Conservation (phyloP, 2,797 vertebrate genomes). For the Syngnathus rostellatus region DNA sequence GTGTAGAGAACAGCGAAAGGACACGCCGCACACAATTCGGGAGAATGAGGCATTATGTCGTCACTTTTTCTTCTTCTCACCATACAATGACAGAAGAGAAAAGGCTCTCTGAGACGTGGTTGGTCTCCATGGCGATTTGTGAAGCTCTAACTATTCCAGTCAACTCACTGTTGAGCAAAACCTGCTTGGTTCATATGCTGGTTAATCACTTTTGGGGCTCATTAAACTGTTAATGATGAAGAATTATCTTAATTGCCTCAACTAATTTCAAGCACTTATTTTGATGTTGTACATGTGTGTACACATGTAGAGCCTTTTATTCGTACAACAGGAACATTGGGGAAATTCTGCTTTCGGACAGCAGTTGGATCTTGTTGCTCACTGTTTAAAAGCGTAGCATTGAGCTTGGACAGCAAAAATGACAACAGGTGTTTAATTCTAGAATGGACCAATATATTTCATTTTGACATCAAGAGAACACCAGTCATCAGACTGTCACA, state of each 20-base stretch:
- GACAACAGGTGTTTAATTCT: too few species aligned
- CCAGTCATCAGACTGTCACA: too few species aligned
- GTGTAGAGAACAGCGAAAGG: constrained; percentile 32
- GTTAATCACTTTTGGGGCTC: neutral
- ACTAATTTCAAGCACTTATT: constrained; percentile 1
- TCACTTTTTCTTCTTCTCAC: constrained; percentile 26
- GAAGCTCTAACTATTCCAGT: neutral
- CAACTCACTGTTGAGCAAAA: neutral
- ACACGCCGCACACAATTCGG: constrained; percentile 42
- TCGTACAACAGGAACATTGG: too few species aligned
- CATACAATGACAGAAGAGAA: constrained; percentile 45
- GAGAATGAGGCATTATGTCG: constrained; percentile 45
- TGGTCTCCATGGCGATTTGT: constrained; percentile 60
- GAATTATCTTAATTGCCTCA: neutral
- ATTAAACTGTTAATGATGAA: constrained; percentile 1
- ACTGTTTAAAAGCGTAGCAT: too few species aligned
- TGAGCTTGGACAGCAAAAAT: too few species aligned
- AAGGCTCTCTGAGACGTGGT: constrained; percentile 36
- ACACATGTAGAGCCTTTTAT: too few species aligned
- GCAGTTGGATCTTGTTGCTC: too few species aligned
- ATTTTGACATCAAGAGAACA: too few species aligned
- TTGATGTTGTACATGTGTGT: constrained; percentile 3
- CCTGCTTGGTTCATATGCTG: neutral
- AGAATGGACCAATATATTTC: too few species aligned
- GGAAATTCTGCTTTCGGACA: too few species aligned